Evolutionary conservation across 2,113 vertebrate species (phyloP).

Genomic region (Morone chrysops): DNA sequence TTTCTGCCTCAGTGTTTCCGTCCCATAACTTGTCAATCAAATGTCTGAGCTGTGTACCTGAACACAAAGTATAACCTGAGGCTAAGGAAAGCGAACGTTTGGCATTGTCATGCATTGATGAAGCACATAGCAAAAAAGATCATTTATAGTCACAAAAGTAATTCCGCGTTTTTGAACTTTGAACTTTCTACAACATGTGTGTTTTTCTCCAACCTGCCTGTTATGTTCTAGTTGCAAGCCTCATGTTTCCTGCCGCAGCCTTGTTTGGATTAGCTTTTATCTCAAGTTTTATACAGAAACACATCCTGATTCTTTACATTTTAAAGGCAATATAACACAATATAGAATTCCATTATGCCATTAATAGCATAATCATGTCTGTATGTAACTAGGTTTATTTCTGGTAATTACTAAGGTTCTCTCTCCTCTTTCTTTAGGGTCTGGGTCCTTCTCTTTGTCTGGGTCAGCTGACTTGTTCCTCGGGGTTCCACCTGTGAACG

Average conservation of each 20-base stretch:
- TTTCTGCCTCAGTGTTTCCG: neutral
- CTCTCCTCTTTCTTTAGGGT: constrained; percentile 78
- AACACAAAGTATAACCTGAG: neutral
- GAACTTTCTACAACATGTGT: neutral
- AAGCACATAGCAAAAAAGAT: neutral
- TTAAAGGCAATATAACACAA: neutral
- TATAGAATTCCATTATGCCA: neutral
- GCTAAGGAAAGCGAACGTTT: neutral
- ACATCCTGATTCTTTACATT: neutral
- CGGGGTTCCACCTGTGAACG: constrained; percentile 90
- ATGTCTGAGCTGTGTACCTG: neutral
- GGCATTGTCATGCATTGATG: neutral
- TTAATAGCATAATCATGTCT: neutral
- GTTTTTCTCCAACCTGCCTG: neutral
- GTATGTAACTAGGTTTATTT: neutral
- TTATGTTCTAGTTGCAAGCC: neutral
- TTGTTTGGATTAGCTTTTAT: neutral
- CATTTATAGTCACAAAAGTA: neutral
- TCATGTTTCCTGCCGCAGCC: neutral
- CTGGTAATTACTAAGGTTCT: neutral
- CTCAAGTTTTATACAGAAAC: neutral
- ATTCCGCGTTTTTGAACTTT: neutral
- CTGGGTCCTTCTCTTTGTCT: constrained; percentile 92
- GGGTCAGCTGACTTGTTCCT: constrained; percentile 93
- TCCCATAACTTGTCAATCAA: neutral